Evolutionary conservation across 2,113 vertebrate species (phyloP), one percentile per base, ranked within the genome.

Genomic region (Ciconia stormi): DNA sequence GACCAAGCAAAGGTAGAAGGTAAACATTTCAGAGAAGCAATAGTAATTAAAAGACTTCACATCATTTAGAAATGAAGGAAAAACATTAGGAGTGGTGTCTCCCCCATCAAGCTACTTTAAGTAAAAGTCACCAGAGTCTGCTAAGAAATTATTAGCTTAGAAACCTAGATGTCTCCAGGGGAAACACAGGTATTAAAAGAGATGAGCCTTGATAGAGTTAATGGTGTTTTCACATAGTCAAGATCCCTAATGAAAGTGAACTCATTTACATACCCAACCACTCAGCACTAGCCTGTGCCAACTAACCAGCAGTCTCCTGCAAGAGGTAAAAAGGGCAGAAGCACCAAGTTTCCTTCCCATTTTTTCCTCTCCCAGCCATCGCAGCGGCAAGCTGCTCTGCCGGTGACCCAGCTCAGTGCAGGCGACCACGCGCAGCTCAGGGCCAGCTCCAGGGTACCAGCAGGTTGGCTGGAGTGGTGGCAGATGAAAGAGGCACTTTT

Each of bases 371-470:
- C 46, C 36, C 10, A 13, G 34, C 23, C 38, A 16, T 15, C 3
- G 3, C 29, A 36, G n/a, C 46, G 55, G 27, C 1, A 1, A 42
- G 20, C 50, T 1, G 2, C 26, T 50, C 78, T 74, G 36, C 36
- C 56, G 15, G 7, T 4, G 6, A 26, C 61, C 9, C 0, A 0
- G 19, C 1, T 5, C 1, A 1, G 14, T 26, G 59, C 15, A 34
- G 80, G 17, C 1, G 5, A 36, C 29, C 4, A 3, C 80, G 1
- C 1, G 1, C 25, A 30, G 52, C 84, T 44, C 34, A 19, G 47
- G 66, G 71, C 52, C 30, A 67, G 72, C 82, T 46, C 42, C 2
- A 0, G 34, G 53, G 34, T 40, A 38, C 32, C 42, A 9, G 47
- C 16, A 27, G 65, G 34, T 10, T 40, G 19, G 32, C 63, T 52